Evolutionary conservation across 2,797 vertebrate genomes (phyloP).

Genomic region (Etheostoma nigrum): DNA sequence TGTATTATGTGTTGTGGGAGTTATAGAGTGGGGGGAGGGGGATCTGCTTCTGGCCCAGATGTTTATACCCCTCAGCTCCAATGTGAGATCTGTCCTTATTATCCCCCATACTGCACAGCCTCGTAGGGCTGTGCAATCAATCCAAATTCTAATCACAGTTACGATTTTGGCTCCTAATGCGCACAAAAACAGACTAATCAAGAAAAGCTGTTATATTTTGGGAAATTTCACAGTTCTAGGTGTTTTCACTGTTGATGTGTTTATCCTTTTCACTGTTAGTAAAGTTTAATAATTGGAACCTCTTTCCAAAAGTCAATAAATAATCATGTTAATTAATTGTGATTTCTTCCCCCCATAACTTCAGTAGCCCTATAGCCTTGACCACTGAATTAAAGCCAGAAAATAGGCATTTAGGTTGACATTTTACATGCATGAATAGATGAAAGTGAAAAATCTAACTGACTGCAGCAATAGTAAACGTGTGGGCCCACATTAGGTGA

Average conservation of each 20-base stretch:
- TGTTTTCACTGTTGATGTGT: too few relatives aligned
- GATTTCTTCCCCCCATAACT: too few relatives aligned
- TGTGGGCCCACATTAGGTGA: conserved; percentile 40
- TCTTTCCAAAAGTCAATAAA: too few relatives aligned
- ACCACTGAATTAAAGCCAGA: conserved; percentile 3
- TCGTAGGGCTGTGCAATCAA: too few relatives aligned
- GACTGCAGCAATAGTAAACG: conserved; percentile 3
- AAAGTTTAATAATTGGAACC: too few relatives aligned
- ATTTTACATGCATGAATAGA: neutral
- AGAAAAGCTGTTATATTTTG: too few relatives aligned
- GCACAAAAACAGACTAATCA: too few relatives aligned
- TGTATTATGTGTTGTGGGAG: conserved; percentile 53
- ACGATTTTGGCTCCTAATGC: too few relatives aligned
- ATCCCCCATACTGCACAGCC: conserved; percentile 26
- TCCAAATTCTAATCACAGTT: too few relatives aligned
- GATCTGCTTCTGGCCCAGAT: conserved; percentile 62
- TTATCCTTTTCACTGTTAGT: too few relatives aligned
- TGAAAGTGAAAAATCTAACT: neutral
- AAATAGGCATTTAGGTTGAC: conserved; percentile 5
- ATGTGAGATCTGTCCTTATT: conserved; percentile 31
- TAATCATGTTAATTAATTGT: too few relatives aligned
- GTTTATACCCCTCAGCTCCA: conserved; percentile 34
- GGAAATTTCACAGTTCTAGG: too few relatives aligned
- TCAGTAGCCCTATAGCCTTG: neutral
- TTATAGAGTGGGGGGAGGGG: conserved; percentile 44